Conservation (phyloP, 2,797 vertebrate genomes). For the Selene dorsalis region DNA sequence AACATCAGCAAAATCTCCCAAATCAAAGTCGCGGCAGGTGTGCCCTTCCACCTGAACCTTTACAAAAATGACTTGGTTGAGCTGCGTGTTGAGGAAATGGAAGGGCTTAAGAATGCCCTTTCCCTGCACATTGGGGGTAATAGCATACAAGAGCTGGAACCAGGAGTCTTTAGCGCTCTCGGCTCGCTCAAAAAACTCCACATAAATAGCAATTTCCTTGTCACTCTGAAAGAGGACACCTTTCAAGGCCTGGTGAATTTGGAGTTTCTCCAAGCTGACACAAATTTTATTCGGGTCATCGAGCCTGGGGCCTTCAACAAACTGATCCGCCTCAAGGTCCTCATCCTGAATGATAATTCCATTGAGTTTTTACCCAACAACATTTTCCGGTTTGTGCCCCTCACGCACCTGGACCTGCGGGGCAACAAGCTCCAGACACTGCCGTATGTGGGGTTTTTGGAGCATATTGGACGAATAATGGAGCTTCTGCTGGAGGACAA, state of each 20-base stretch:
- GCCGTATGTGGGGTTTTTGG: slow-evolving; percentile 95
- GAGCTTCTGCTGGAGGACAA: slow-evolving; percentile 97
- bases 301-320: slow-evolving; percentile 98
- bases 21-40: slow-evolving; percentile 90
- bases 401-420: slow-evolving; percentile 97
- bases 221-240: slow-evolving; percentile 95
- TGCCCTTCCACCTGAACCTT: slow-evolving; percentile 94
- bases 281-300: slow-evolving; percentile 96
- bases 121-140: slow-evolving; percentile 97
- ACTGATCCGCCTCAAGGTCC: slow-evolving; percentile 95
- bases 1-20: slow-evolving; percentile 92
- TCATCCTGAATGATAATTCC: slow-evolving; percentile 98
- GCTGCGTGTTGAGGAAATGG: slow-evolving; percentile 90
- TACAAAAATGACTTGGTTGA: slow-evolving; percentile 93
- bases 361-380: slow-evolving; percentile 95
- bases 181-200: slow-evolving; percentile 94
- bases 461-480: slow-evolving; percentile 97
- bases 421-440: slow-evolving; percentile 96
- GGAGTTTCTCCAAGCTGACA: slow-evolving; percentile 98
- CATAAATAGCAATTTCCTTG: slow-evolving; percentile 98
- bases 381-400: slow-evolving; percentile 96
- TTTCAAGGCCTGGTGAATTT: slow-evolving; percentile 96
- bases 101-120: slow-evolving; percentile 89
- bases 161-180: slow-evolving; percentile 93
- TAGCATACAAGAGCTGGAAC: slow-evolving; percentile 95